Evolutionary conservation across 1,140 invertebrate genomes (phyloP), one percentile per base, ranked within the genome.

Genomic region (Thaumatotibia leucotreta): DNA sequence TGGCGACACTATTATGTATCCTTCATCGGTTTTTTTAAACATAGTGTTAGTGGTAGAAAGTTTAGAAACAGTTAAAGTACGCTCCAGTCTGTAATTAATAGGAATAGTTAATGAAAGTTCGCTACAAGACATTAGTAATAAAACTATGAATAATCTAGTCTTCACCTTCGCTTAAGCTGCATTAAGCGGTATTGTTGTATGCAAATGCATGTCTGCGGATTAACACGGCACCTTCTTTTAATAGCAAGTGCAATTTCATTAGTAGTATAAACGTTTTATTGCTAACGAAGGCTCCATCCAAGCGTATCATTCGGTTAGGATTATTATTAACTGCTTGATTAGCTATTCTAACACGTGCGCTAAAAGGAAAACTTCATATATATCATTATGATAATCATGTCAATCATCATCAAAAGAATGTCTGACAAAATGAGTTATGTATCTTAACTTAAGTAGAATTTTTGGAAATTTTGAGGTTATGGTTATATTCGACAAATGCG

Each of bases 121-220:
- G 39, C n/a, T 45, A 45, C 20, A 68, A 52, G 66, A 45, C 64
- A 68, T 68, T 61, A 20, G 20, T 45, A 45, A 17, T 17, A 20
- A 4, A 45, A 45, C 17, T 45, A 45, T 20, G 39, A 45, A 45
- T 45, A 45, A 45, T 20, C 39, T 39, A 39, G 4, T 39, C n/a
- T 23, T n/a, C 45, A 22, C 24, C 11, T 27, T 14, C 39, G 17
- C n/a, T n/a, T 4, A 39, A 2, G 10, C 14, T 10, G 33, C 52
- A 58, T 31, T 54, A 27, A 58, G 10, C 24, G 14, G 10, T 27
- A 27, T 29, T 58, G 50, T 27, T 29, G 29, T 58, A 58, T 58
- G 52, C 24, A 27, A 58, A 58, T 58, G 22, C 24, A 58, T 58
- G 23, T 58, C 52, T 58, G 52, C 52, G 29, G 52, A 58, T 58